Conservation (phyloP, 2,797 vertebrate species). For the Hydrocynus forskahlii region DNA sequence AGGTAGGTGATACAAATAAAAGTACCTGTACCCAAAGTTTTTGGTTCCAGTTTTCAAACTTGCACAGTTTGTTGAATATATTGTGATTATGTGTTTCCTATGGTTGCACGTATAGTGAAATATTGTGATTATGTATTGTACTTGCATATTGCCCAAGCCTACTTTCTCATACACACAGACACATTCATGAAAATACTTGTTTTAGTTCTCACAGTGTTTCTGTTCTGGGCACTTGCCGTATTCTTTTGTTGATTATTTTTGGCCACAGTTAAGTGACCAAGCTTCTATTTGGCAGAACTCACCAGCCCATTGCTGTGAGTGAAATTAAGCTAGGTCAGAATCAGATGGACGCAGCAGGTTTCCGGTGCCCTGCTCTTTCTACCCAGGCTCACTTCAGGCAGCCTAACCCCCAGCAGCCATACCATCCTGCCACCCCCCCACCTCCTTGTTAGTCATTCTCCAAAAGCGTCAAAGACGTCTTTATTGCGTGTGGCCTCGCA, state of each 20-base stretch:
- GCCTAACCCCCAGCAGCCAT: conserved; percentile 31
- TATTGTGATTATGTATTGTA: no score
- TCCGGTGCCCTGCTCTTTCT: neutral
- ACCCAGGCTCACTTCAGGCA: conserved; percentile 34
- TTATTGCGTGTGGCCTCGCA: conserved; percentile 62
- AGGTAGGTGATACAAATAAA: no score
- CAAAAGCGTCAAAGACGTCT: conserved; percentile 59
- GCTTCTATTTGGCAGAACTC: neutral
- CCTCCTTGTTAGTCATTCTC: conserved; percentile 55
- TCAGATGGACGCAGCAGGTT: conserved; percentile 11
- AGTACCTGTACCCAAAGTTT: no score
- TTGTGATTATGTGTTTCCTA: no score
- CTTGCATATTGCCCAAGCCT: no score
- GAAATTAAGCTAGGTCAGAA: neutral
- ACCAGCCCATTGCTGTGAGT: neutral
- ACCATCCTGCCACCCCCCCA: conserved; percentile 30
- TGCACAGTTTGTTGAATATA: no score
- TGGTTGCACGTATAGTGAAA: no score
- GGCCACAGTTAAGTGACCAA: neutral
- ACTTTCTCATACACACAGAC: no score
- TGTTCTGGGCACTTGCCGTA: no score
- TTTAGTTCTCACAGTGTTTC: no score
- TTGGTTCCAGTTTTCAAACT: no score
- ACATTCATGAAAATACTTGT: no score
- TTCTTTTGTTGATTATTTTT: conserved; percentile 2